phyloP scores from a whole-genome alignment of 2,113 vertebrate genomes.

The Lipotes vexillifer region DNA sequence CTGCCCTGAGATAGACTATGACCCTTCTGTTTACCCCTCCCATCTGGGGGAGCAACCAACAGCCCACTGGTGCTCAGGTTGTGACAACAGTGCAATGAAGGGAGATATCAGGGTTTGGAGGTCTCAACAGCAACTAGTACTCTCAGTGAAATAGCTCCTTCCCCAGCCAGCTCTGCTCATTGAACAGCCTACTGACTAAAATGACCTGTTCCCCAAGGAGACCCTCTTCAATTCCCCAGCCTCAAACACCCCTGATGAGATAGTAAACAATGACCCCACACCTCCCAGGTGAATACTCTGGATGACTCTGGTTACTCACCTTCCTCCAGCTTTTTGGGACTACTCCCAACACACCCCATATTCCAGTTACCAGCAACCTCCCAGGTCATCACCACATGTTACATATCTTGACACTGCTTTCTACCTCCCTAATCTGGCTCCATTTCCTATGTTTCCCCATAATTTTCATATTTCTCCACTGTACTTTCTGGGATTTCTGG shows the following conservation, averaged over 20 bases:
- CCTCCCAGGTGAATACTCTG: neutral
- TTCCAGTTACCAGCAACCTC: neutral
- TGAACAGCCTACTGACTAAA: no score
- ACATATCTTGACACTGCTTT: neutral
- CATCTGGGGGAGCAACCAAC: neutral
- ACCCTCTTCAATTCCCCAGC: neutral
- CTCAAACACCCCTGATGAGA: neutral
- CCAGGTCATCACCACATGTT: neutral
- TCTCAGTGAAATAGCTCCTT: neutral
- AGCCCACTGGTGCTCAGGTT: neutral
- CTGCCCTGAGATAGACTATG: neutral
- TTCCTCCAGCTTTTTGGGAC: neutral
- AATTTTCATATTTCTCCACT: neutral
- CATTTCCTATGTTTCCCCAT: neutral
- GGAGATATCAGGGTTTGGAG: neutral
- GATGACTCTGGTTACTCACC: neutral
- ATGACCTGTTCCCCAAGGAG: neutral
- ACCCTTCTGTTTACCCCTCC: neutral
- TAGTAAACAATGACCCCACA: neutral
- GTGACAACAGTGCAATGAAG: neutral
- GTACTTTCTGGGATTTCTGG: neutral
- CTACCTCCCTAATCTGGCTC: neutral
- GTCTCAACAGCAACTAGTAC: neutral
- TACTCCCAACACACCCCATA: neutral
- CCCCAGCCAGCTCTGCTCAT: neutral